A percentile compares a stretch with the other conserved stretches of the same genome.
These are phyloP conservation scores for Phasianus colchicus DNA, from an alignment of 2,113 vertebrate genomes.

Conservation along the genomic window DNA sequence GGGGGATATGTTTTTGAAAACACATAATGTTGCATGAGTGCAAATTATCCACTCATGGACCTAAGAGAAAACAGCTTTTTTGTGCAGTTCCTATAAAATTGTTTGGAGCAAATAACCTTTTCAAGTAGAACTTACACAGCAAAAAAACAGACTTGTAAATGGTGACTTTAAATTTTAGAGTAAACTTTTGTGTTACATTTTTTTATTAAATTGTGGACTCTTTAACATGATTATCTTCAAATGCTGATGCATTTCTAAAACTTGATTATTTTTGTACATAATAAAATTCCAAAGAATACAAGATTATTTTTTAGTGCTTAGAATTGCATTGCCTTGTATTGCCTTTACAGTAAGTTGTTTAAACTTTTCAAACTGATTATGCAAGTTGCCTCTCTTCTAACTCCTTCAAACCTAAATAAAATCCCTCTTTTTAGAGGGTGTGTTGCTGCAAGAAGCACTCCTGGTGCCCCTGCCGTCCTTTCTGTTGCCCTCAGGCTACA, in stretches of 20 bases:
- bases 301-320: slow-evolving; percentile 17
- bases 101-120: not conserved
- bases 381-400: not conserved
- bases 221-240: slow-evolving; percentile 33
- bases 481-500: not conserved
- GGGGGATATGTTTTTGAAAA: not conserved
- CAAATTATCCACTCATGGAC: not conserved
- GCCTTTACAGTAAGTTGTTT: not conserved
- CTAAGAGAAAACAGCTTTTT: not conserved
- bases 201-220: slow-evolving; percentile 29
- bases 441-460: not conserved
- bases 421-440: not conserved
- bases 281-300: slow-evolving; percentile 24
- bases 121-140: not conserved
- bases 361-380: not conserved
- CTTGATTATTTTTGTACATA: slow-evolving; percentile 43
- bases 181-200: slow-evolving; percentile 33
- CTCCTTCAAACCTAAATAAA: not conserved
- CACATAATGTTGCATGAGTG: not conserved
- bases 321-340: not conserved
- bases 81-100: not conserved
- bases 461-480: not conserved
- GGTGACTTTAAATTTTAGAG: not conserved
- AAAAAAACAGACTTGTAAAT: not conserved
- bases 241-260: slow-evolving; percentile 15